Evolutionary conservation across 1,140 invertebrate genomes (phyloP), one percentile per base, ranked within the genome.

Genomic region (Homarus americanus): DNA sequence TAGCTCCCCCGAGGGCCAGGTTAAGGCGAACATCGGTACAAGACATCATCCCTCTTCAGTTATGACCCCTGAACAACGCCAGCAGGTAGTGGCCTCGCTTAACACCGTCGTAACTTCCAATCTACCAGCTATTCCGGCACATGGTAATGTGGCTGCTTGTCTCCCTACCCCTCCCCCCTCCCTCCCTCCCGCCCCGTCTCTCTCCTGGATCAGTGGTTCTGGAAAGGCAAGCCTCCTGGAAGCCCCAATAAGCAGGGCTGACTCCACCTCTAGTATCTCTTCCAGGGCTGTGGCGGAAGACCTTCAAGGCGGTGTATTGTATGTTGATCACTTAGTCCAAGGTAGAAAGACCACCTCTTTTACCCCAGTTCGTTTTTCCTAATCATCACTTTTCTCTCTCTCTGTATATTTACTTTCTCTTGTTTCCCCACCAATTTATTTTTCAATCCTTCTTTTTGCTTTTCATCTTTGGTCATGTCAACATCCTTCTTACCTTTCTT

Each of bases 241-340:
- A 69, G n/a, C 63, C 63, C 63, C 63, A 69, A 69, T 69, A 69
- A 69, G 63, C n/a, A 32, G 63, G n/a, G 32, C 32, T 69, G 63
- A 69, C 63, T 69, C 63, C 63, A 69, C 63, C 63, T 24, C 12
- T 0, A 63, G 28, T 32, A 12, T 69, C 63, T 32, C 5, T 32
- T 12, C 63, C 63, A 32, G n/a, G 5, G 4, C n/a, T 15, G 15
- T 49, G 5, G 44, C 5, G 15, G 44, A 49, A 15, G 28, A 7
- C 28, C 63, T 32, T 69, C 28, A 69, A 69, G 63, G n/a, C 7
- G 7, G 5, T 32, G n/a, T 69, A n/a, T n/a, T n/a, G n/a, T n/a
- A n/a, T n/a, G n/a, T n/a, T n/a, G n/a, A n/a, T n/a, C n/a, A n/a
- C n/a, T n/a, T n/a, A n/a, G n/a, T n/a, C n/a, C n/a, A n/a, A n/a